Evolutionary conservation across 2,888 invertebrate species (phyloP), one percentile per base, ranked within the genome.

Genomic region (Lacanobia wlatinum): DNA sequence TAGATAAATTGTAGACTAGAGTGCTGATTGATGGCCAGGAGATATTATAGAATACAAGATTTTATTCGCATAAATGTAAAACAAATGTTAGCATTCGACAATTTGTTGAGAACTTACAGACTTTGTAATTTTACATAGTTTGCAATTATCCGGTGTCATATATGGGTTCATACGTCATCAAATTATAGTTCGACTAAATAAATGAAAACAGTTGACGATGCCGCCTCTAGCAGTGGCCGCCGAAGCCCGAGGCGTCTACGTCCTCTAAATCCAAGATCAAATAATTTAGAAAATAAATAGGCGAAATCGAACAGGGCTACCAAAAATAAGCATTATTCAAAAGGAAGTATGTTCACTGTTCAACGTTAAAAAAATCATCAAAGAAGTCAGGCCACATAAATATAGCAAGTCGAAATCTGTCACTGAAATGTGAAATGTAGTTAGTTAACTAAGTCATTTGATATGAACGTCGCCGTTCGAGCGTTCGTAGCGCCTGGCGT

Each of bases 401-500:
- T 72, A 53, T 55, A 50, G 61, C 50, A 18, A 68, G 50, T 65
- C 58, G 28, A 58, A 65, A 70, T 63, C 71, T 50, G 72, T 80
- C 80, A 58, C 34, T 69, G 52, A 70, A 62, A 75, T 18, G 53
- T 69, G 52, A 70, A 62, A 75, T 18, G 53, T 38, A 43, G 43
- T 61, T 56, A 50, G 56, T 48, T 75, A 67, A 75, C 48, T 14
- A 55, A 76, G 66, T 60, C 46, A 69, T 65, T 82, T 59, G 67
- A 60, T 67, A 70, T 60, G 55, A 65, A 63, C 73, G 65, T 46
- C 64, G 12, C 28, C 59, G 40, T 8, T 12, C 40, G 60, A 7
- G 18, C 59, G 40, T 8, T 12, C 40, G 60, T 71, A 73, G 73
- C 70, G 83, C 73, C 70, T 71, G 76, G 75, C 71, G 78, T 68